Evolutionary conservation across 2,113 vertebrate species (phyloP), one percentile per base, ranked within the genome.

Genomic region (Vulpes ferrilata): DNA sequence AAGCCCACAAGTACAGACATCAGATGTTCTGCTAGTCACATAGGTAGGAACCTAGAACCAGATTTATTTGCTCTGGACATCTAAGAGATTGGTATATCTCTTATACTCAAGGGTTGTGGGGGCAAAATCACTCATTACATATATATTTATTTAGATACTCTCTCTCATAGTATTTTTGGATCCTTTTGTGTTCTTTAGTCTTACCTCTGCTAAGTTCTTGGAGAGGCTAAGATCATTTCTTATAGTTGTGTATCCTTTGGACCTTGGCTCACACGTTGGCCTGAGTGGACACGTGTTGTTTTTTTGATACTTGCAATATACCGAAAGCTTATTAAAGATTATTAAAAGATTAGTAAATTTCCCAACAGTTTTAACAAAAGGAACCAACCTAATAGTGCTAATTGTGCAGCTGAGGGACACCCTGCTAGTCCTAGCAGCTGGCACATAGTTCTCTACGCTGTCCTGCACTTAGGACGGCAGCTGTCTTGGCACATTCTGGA

Each of bases 331-430:
- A 48, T 93, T 76, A 38, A 94, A 53, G 71, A 30, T 67, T 51
- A 62, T n/a, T 51, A 53, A 80, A 93, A 79, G 2, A 93, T 67
- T 89, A 35, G 81, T 53, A 92, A 78, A 22, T 57, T 93, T 82
- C 22, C 71, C 86, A 74, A 64, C 30, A 51, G 48, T 73, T 55
- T 95, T 88, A 83, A 79, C 2, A 59, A 65, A 60, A 93, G 35
- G 19, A 89, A 57, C 55, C 9, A 82, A 16, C 8, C 11, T 57
- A 48, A 38, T 1, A 16, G 11, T 43, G 9, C 22, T 57, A 48
- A 38, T 1, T 11, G 11, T 43, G 9, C 22, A 86, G 38, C 38
- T 55, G 9, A 79, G 19, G 60, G 67, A 82, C 11, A 64, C 30
- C 2, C 0, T 7, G 19, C 15, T 82, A 17, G 23, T 82, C 43